Conservation (phyloP, 2,888 invertebrate genomes). For the Nebria brevicollis region DNA sequence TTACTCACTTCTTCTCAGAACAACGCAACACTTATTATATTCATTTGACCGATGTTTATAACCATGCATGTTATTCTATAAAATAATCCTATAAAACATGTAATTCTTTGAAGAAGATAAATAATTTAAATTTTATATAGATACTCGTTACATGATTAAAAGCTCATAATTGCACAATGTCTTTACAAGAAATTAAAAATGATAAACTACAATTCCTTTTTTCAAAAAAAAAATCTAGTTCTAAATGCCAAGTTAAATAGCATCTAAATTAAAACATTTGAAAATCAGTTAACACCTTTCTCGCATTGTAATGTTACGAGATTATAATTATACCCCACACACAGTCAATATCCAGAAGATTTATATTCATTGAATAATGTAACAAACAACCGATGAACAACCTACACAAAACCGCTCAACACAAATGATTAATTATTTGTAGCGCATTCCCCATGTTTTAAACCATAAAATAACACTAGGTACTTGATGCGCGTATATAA, state of each 20-base stretch:
- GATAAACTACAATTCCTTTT: background rate
- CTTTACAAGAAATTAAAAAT: background rate
- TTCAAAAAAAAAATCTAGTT: background rate
- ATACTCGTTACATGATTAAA: too few species aligned
- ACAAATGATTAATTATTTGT: background rate
- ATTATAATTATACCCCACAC: constrained; percentile 15
- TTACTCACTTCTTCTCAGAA: background rate
- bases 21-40: background rate
- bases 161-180: background rate
- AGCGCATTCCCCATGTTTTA: background rate
- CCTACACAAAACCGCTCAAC: constrained; percentile 8
- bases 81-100: too few species aligned
- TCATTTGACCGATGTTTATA: background rate
- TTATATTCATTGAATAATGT: constrained; percentile 20
- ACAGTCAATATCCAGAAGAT: constrained; percentile 7
- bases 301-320: background rate
- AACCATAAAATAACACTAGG: background rate
- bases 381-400: background rate
- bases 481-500: background rate
- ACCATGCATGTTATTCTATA: background rate
- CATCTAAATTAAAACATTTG: background rate
- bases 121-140: too few species aligned
- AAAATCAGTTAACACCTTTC: background rate
- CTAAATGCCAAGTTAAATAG: constrained; percentile 7
- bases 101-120: too few species aligned